A percentile compares a stretch with the other conserved stretches of the same genome.
These are phyloP conservation scores for Busseola fusca DNA, from an alignment of 2,888 invertebrate species.

Conservation along the genomic window DNA sequence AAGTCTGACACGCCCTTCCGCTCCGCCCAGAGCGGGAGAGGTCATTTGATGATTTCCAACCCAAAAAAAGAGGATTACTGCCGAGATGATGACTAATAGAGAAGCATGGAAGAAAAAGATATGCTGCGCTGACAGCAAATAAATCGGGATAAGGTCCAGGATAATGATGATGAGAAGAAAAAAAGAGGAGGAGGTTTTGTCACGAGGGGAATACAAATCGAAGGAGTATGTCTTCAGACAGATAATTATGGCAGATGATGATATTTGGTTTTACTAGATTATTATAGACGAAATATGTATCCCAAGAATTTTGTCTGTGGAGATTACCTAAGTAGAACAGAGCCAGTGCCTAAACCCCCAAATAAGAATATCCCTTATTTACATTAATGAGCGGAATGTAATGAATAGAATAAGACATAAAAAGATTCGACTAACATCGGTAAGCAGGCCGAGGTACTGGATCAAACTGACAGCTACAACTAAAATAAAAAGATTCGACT, in stretches of 20 bases:
- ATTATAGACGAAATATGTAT: too few species aligned
- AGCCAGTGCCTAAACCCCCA: neutral
- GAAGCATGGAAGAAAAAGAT: neutral
- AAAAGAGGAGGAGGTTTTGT: neutral
- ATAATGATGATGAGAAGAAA: neutral
- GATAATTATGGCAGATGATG: neutral
- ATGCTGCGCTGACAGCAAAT: neutral
- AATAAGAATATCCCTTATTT: neutral
- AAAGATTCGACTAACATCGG: too few species aligned
- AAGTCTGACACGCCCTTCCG: too few species aligned
- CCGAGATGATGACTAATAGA: neutral
- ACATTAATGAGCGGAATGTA: too few species aligned
- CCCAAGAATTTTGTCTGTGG: too few species aligned
- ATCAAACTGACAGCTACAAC: too few species aligned
- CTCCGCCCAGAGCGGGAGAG: too few species aligned
- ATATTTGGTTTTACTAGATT: too few species aligned
- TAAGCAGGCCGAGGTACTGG: too few species aligned
- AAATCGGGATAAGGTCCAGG: neutral
- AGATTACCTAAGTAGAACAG: too few species aligned
- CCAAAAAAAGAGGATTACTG: too few species aligned
- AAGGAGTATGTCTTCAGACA: neutral
- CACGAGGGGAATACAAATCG: neutral
- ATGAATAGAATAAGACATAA: constrained; percentile 5
- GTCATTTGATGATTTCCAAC: too few species aligned
- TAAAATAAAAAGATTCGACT: neutral